Conservation (phyloP, 1,140 invertebrate species). For the Agrilus planipennis region DNA sequence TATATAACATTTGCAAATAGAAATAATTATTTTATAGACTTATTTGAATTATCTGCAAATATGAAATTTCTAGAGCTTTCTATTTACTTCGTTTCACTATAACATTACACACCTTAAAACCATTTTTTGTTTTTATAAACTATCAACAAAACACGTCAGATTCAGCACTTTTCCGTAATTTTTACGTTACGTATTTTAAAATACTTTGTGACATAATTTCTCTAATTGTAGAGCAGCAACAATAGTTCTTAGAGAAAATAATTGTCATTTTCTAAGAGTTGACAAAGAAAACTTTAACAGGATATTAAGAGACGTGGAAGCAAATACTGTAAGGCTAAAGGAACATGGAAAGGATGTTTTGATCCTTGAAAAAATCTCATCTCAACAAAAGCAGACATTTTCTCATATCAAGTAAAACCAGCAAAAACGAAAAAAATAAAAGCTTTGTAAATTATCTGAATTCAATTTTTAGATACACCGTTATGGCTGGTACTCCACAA, state of each 20-base stretch:
- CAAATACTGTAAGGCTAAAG: constrained; percentile 76
- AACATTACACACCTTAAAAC: too few relatives aligned
- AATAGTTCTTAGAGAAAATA: constrained; percentile 70
- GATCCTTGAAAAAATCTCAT: constrained; percentile 64
- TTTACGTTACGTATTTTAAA: neutral
- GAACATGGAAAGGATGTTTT: constrained; percentile 81
- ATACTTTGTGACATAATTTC: constrained; percentile 1
- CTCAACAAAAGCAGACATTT: constrained; percentile 32
- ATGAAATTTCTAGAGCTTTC: too few relatives aligned
- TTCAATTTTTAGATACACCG: constrained; percentile 55
- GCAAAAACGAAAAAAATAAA: too few relatives aligned
- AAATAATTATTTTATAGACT: too few relatives aligned
- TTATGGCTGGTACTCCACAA: constrained; percentile 78
- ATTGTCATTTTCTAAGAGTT: constrained; percentile 74
- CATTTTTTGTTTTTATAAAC: constrained; percentile 5
- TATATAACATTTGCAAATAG: too few relatives aligned
- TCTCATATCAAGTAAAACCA: constrained; percentile 54
- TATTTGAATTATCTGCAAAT: too few relatives aligned
- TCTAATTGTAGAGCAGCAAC: constrained; percentile 59
- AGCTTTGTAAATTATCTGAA: neutral
- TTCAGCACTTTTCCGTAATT: neutral
- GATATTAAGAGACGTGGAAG: constrained; percentile 74
- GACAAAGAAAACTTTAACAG: constrained; percentile 84
- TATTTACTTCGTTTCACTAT: too few relatives aligned
- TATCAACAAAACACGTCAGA: neutral